Base-by-base conservation (phyloP, 1,140 invertebrate species). In the Drosophila micromelanica region DNA sequence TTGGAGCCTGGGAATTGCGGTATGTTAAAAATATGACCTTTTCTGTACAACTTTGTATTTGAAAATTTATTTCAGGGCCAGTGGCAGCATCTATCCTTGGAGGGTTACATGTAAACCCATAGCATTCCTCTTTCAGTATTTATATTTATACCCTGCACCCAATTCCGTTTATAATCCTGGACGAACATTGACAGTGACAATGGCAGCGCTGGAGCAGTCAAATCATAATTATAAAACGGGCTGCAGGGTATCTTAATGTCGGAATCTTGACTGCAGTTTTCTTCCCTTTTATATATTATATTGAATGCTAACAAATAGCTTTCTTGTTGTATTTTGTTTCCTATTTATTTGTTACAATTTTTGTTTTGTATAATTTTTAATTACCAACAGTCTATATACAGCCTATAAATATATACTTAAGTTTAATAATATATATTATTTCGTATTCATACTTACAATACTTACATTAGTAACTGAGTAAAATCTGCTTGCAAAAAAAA, bases 1-100 rank as follows among this genome's bases (percentile, higher is more conserved):
- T 23, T 98, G 97, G 97, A 94, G 95, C 74, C 93, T 94, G 17
- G 95, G 95, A 3, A 94, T 96, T 75, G 94, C 95, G 52, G 96
- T 96, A 92, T 93, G 93, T 84, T 20, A 5, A 7, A 59, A 38
- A 56, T 52, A 2, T 13, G 32, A 7, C 1, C 11, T 8, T 38
- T 42, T 7, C 3, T 20, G 7, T 20, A 23, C 7, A 46, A 8
- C 17, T 32, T 62, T 54, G 5, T 2, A 42, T 32, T 71, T 63
- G 7, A 42, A 11, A 4, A 27, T 23, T 51, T 1, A 6, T 84
- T 87, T 8, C 72, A 91, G 90, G 90, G 91, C 15, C 91, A 92
- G 40, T 92, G 91, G 91, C 85, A 91, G 48, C 75, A 91, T 72
- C 55, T 92, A 6, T 91, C 89, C 4, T 79, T 90, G 32, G 90